Evolutionary conservation across 2,797 vertebrate genomes (phyloP).

Genomic region (Arrhamphus sclerolepis): DNA sequence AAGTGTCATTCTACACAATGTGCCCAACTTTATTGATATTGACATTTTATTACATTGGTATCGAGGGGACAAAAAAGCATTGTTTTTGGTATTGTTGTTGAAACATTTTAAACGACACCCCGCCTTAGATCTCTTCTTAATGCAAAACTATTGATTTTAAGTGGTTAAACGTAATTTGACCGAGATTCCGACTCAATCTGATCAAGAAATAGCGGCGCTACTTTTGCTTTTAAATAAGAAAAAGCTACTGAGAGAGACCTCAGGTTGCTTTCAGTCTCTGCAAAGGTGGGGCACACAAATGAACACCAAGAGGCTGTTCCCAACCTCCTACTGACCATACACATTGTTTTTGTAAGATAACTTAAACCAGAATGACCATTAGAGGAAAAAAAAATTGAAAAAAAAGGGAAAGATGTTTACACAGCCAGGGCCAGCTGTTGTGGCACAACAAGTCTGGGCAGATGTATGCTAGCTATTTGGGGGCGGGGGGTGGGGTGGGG

Average conservation of each 20-base stretch:
- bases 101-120: no score
- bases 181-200: no score
- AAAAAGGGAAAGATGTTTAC: constrained; percentile 6
- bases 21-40: no score
- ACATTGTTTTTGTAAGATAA: constrained; percentile 54
- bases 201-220: neutral
- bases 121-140: no score
- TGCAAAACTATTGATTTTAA: neutral
- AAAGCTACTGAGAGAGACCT: neutral
- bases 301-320: constrained; percentile 49
- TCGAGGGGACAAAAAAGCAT: no score
- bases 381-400: constrained; percentile 24
- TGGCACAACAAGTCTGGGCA: constrained; percentile 48
- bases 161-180: constrained; percentile 7
- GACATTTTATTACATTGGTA: no score
- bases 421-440: constrained; percentile 51
- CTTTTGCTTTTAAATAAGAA: no score
- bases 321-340: constrained; percentile 53
- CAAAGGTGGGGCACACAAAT: constrained; percentile 26
- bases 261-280: no score
- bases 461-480: constrained; percentile 50
- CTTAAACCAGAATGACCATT: constrained; percentile 43
- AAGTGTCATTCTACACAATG: no score
- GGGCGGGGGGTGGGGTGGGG: constrained; percentile 6
- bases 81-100: no score